phyloP scores from a whole-genome alignment of 2,113 vertebrate genomes.

The Forbesichthys agassizii region DNA sequence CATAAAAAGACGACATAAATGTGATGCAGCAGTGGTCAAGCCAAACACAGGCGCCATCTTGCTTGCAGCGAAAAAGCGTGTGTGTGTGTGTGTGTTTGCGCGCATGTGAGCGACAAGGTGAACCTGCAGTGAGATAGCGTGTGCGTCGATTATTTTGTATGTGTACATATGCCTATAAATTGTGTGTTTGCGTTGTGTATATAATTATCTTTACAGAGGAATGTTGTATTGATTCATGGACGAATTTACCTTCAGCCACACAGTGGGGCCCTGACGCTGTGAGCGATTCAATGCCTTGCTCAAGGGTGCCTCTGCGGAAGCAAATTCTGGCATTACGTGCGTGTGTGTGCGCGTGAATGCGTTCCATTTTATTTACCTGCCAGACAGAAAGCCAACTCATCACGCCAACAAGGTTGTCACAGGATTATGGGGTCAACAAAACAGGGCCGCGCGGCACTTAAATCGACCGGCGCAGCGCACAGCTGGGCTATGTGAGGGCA shows the following conservation, averaged over 20 bases:
- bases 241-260: background rate
- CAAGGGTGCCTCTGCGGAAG: background rate
- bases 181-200: background rate
- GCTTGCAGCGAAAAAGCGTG: too few species aligned
- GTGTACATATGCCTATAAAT: background rate
- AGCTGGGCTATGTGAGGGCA: background rate
- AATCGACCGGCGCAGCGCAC: background rate
- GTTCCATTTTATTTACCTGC: background rate
- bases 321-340: background rate
- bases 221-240: background rate
- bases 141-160: background rate
- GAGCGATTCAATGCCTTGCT: background rate
- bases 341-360: background rate
- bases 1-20: too few species aligned
- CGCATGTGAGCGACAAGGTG: too few species aligned
- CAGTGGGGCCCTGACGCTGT: background rate
- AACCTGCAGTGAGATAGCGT: background rate
- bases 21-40: too few species aligned
- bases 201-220: background rate
- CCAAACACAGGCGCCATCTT: too few species aligned
- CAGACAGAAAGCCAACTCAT: background rate
- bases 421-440: slow-evolving; percentile 7
- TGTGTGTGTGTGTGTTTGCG: background rate
- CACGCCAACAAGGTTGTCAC: slow-evolving; percentile 13
- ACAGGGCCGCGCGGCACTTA: background rate